phyloP scores from a whole-genome alignment of 2,797 vertebrate species.

The Chrysocyon brachyurus region DNA sequence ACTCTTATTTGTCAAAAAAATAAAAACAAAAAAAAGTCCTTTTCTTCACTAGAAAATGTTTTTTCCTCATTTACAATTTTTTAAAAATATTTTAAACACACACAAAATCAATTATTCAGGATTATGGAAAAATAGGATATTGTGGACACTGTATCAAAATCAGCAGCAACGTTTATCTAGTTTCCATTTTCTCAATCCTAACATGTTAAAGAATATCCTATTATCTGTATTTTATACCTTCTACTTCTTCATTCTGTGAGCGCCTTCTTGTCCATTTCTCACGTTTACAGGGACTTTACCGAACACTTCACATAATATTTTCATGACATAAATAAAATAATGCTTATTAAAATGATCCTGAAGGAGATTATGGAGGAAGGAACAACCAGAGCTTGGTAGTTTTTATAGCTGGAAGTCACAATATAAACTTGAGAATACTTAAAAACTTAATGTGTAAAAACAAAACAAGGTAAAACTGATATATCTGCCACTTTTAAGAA shows the following conservation, averaged over 20 bases:
- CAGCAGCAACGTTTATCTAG: neutral
- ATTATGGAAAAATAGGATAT: conserved; percentile 1
- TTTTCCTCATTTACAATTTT: neutral
- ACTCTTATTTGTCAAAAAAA: conserved; percentile 86
- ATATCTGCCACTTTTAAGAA: neutral
- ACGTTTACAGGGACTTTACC: neutral
- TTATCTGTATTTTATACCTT: neutral
- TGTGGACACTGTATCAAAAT: conserved; percentile 5
- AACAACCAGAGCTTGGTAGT: neutral
- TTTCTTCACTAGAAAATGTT: conserved; percentile 84
- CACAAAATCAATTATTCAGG: neutral
- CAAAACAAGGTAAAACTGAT: neutral
- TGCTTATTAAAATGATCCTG: neutral
- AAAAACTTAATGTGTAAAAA: conserved; percentile 45
- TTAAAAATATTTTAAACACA: neutral
- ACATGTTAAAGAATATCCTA: neutral
- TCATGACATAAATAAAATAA: conserved; percentile 36
- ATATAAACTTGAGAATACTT: neutral
- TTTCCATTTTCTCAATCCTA: conserved; percentile 28
- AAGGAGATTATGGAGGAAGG: neutral
- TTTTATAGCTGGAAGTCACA: neutral
- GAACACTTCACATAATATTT: neutral
- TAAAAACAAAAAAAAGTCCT: conserved; percentile 80
- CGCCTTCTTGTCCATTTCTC: neutral
- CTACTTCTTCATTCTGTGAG: neutral